Evolutionary conservation across 2,113 vertebrate species (phyloP), one percentile per base, ranked within the genome.

Genomic region (Psephotus haematonotus): DNA sequence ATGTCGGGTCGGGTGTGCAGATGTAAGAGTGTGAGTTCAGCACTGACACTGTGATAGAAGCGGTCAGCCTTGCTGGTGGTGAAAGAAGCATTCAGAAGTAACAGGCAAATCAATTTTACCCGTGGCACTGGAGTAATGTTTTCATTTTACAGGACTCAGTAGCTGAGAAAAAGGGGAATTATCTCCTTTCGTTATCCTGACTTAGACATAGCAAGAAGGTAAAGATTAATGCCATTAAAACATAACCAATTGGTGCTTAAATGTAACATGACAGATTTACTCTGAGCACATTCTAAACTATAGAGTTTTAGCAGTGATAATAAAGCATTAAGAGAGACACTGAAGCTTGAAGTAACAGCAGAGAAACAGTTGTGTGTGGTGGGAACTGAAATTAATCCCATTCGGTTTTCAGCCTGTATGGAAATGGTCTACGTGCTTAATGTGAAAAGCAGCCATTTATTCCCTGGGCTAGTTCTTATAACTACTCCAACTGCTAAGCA

Each of bases 211-310:
- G 50, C 75, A 93, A 95, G 89, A 93, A 95, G 59, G 60, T 72
- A 71, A 86, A 94, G 93, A 97, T 96, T 91, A 93, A 96, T 92
- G 94, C 85, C 86, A 79, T 82, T 90, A 86, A 91, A 94, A 82
- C 75, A 75, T 43, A 93, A 88, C 76, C 80, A 94, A 83, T 78
- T 65, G 85, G 46, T 83, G 52, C 52, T 91, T 91, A 92, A 91
- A 79, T 10, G 9, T 64, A 95, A 95, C 86, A 39, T 75, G 92
- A 72, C 93, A 96, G 90, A 97, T 97, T 91, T 96, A 88, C 52
- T 88, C 93, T 37, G 70, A 71, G 80, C 78, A 69, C 78, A 68
- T 88, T 74, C 87, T 64, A 90, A 96, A 86, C 82, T 55, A 37
- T 20, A 63, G 63, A 57, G 65, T 67, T 95, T 93, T 91, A 96